Base-by-base conservation (phyloP, 2,113 vertebrate genomes). In the Ovis canadensis region DNA sequence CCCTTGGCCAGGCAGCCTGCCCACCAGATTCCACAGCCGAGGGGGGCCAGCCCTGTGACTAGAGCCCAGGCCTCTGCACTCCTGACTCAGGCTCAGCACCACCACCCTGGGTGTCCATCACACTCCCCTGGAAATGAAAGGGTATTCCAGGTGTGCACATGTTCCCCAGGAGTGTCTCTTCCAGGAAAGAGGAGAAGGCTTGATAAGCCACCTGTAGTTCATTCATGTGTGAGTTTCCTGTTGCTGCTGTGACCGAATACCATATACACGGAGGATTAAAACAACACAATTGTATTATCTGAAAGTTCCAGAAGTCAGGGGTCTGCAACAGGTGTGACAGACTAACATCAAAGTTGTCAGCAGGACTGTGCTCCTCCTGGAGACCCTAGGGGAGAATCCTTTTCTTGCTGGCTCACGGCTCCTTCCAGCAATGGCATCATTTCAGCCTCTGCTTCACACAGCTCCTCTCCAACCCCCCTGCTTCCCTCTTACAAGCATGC, bases 341-440 rank as follows among this genome's bases (percentile, higher is more conserved):
- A 55, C 50, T 23, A 12, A 33, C 14, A 36, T 45, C 60, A 3
- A 62, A n/a, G 19, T 11, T 23, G 25, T 16, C 2, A 9, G 74
- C 36, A n/a, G 33, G 15, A 13, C 60, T 17, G 59, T 7, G 31
- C 4, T 62, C 85, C 59, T 62, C 54, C 86, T 82, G 59, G 71
- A 54, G 19, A 40, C 11, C 6, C n/a, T 0, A 1, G 0, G 11
- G 86, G 7, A 14, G 54, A 15, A 48, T 5, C 74, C 16, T 16
- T 17, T 4, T 16, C 57, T n/a, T n/a, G n/a, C n/a, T n/a, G 1
- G 64, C 13, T 71, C 43, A 6, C 0, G 4, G 31, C 31, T 48
- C 77, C 90, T 23, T 57, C 57, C 60, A 1, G 9, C 36, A 13
- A 3, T 0, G 3, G 40, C 31, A 17, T 5, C 25, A 0, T 52